A percentile compares a stretch with the other conserved stretches of the same genome.
Evolutionary conservation across 2,113 vertebrate species (phyloP).

Genomic region (Cheirogaleus medius): DNA sequence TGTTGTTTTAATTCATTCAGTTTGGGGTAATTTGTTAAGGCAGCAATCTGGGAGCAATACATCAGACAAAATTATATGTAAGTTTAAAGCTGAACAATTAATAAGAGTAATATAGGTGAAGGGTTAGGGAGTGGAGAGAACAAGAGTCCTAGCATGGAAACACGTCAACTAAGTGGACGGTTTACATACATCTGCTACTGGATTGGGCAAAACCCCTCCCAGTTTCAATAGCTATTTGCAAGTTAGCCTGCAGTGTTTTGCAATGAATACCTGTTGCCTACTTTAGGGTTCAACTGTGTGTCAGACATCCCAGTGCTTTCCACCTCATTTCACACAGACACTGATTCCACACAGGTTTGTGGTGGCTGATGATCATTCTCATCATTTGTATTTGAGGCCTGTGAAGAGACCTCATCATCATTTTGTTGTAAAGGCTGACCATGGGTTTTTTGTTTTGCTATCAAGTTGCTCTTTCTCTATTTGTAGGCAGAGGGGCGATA

Average conservation of each 20-base stretch:
- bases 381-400: background rate
- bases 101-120: background rate
- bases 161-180: accelerated
- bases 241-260: background rate
- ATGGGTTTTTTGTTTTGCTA: background rate
- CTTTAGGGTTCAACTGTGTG: background rate
- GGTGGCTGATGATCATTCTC: background rate
- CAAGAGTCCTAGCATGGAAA: background rate
- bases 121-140: no score
- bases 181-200: background rate
- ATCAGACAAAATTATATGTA: background rate
- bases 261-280: background rate
- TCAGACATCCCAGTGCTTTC: background rate
- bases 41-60: background rate
- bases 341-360: background rate
- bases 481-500: background rate
- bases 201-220: background rate
- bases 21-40: background rate
- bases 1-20: background rate
- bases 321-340: background rate
- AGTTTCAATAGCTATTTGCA: background rate
- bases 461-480: background rate
- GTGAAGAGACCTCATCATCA: background rate
- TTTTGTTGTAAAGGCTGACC: background rate
- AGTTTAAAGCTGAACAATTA: background rate